phyloP scores from a whole-genome alignment of 2,888 invertebrate genomes.

The Pheosia tremula region DNA sequence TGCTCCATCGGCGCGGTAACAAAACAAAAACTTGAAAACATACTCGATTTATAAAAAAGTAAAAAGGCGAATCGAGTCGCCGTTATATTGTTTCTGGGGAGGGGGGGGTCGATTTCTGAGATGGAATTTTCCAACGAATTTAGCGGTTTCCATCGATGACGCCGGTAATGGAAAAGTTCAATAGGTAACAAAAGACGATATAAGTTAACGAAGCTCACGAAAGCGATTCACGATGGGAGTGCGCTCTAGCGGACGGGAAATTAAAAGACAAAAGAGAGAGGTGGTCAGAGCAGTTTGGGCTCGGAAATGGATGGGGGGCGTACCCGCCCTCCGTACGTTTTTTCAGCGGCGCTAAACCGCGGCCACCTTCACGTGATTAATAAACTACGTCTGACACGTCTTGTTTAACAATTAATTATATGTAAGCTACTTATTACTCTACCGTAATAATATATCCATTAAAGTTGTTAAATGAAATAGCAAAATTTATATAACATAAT shows the following conservation, averaged over 20 bases:
- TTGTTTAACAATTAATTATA: constrained; percentile 14
- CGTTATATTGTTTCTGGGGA: constrained; percentile 57
- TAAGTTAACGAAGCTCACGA: constrained; percentile 82
- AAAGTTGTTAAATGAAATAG: too few relatives aligned
- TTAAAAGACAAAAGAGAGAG: constrained; percentile 84
- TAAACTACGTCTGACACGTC: constrained; percentile 37
- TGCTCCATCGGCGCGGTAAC: constrained; percentile 54
- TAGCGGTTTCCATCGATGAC: constrained; percentile 78
- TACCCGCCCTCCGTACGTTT: constrained; percentile 55
- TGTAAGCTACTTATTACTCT: neutral
- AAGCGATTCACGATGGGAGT: constrained; percentile 77
- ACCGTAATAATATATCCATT: too few relatives aligned
- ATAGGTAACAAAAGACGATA: constrained; percentile 79
- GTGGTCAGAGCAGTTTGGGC: constrained; percentile 73
- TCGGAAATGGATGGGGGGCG: constrained; percentile 73
- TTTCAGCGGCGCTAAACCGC: constrained; percentile 60
- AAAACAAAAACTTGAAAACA: constrained; percentile 63
- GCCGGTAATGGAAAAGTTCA: constrained; percentile 82
- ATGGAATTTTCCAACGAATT: constrained; percentile 76
- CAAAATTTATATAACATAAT: too few relatives aligned
- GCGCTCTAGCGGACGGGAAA: constrained; percentile 79
- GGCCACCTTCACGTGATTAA: constrained; percentile 56
- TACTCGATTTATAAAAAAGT: constrained; percentile 64
- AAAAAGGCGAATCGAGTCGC: constrained; percentile 57
- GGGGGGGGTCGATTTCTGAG: constrained; percentile 52